Evolutionary conservation across 2,888 invertebrate species (phyloP).

Genomic region (Chrysolina haemoptera): DNA sequence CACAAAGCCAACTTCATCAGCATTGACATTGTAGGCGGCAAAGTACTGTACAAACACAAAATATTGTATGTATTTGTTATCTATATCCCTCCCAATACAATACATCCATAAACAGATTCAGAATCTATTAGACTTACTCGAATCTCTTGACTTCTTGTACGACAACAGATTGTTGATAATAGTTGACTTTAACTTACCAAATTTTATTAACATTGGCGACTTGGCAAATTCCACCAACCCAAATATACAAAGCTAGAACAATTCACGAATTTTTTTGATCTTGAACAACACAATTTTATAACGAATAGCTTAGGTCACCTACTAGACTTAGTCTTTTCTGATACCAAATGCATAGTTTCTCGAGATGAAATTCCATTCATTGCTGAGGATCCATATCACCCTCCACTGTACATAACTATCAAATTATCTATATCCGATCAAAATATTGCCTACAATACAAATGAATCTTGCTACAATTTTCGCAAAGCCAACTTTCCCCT

Average conservation of each 20-base stretch:
- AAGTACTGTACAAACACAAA: not conserved
- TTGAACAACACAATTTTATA: not conserved
- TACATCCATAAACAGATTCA: not conserved
- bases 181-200: constrained; percentile 15
- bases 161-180: constrained; percentile 9
- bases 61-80: not conserved
- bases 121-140: not conserved
- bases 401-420: too few relatives aligned
- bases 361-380: too few relatives aligned
- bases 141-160: not conserved
- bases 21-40: not conserved
- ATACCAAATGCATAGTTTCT: too few relatives aligned
- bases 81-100: not conserved
- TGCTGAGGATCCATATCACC: too few relatives aligned
- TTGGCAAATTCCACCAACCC: constrained; percentile 1
- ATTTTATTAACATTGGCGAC: constrained; percentile 2
- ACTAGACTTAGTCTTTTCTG: too few relatives aligned
- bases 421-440: too few relatives aligned
- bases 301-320: not conserved
- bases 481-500: too few relatives aligned
- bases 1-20: constrained; percentile 15
- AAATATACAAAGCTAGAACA: not conserved
- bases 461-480: too few relatives aligned
- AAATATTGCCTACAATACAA: too few relatives aligned
- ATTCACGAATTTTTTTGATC: constrained; percentile 13